Percentiles rank a stretch among this genome's conserved stretches.
phyloP scores from a whole-genome alignment of 1,140 invertebrate genomes.

The Ctenoplectra terminalis region DNA sequence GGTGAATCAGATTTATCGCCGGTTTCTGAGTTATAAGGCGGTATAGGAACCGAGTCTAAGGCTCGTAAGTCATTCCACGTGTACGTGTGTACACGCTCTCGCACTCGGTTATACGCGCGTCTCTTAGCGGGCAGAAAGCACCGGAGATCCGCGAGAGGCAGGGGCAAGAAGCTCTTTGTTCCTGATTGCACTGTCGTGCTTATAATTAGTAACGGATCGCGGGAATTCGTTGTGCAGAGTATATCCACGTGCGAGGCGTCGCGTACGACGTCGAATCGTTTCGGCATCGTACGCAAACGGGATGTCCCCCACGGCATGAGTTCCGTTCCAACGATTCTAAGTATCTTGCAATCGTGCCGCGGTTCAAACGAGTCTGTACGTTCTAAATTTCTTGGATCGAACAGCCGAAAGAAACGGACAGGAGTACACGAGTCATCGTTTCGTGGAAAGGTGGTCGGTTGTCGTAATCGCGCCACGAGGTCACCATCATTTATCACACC shows the following conservation, averaged over 20 bases:
- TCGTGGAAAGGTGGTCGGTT: neutral
- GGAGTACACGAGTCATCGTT: neutral
- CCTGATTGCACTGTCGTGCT: slow-evolving; percentile 75
- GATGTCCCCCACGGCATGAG: neutral
- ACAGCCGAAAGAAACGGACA: neutral
- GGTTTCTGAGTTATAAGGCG: slow-evolving; percentile 74
- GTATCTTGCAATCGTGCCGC: too few species aligned
- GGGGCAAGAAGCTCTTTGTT: slow-evolving; percentile 68
- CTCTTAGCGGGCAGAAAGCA: slow-evolving; percentile 17
- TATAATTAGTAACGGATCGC: slow-evolving; percentile 75
- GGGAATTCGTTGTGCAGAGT: slow-evolving; percentile 1
- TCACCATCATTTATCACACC: slow-evolving; percentile 36
- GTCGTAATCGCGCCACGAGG: slow-evolving; percentile 17
- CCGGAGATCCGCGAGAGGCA: slow-evolving; percentile 14
- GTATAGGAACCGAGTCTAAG: slow-evolving; percentile 69
- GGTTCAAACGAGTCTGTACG: neutral
- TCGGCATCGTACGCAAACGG: neutral
- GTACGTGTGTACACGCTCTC: slow-evolving; percentile 48
- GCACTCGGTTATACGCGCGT: slow-evolving; percentile 39
- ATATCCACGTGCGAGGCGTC: neutral
- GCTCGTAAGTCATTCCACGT: slow-evolving; percentile 76
- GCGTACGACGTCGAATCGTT: neutral
- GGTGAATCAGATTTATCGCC: slow-evolving; percentile 78
- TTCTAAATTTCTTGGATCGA: neutral
- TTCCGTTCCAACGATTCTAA: neutral